phyloP scores from a whole-genome alignment of 64 coral and sea anemone species.

The Trachythela sp. region DNA sequence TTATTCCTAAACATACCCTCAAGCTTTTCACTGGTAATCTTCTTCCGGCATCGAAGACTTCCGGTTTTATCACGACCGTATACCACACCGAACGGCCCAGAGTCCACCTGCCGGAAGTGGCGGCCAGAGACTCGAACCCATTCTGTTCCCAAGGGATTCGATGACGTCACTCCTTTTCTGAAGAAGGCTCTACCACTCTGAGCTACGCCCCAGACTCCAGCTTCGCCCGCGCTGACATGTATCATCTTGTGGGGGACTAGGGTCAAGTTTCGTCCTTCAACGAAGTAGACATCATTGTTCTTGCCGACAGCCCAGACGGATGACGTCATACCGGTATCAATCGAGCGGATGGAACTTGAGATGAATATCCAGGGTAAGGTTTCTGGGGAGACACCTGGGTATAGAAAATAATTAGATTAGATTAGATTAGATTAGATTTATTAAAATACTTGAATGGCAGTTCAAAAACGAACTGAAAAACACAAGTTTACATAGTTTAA shows the following conservation, averaged over 20 bases:
- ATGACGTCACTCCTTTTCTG: constrained; percentile 16
- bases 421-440: no score
- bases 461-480: no score
- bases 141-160: not conserved
- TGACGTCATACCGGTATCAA: constrained; percentile 19
- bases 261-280: not conserved
- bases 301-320: not conserved
- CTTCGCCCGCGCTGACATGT: not conserved
- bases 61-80: not conserved
- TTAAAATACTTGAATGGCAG: no score
- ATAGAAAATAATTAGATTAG: not conserved
- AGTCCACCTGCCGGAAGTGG: not conserved
- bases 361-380: constrained; percentile 6
- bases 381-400: not conserved
- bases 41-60: not conserved
- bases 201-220: not conserved
- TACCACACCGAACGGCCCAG: not conserved
- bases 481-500: no score
- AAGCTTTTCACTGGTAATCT: not conserved
- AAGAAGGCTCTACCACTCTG: not conserved
- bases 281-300: not conserved
- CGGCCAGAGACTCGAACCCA: constrained; percentile 1
- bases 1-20: not conserved
- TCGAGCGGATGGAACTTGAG: not conserved
- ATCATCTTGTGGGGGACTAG: not conserved